Evolutionary conservation across 2,888 invertebrate genomes (phyloP).

Genomic region (Drosophila quinaria): DNA sequence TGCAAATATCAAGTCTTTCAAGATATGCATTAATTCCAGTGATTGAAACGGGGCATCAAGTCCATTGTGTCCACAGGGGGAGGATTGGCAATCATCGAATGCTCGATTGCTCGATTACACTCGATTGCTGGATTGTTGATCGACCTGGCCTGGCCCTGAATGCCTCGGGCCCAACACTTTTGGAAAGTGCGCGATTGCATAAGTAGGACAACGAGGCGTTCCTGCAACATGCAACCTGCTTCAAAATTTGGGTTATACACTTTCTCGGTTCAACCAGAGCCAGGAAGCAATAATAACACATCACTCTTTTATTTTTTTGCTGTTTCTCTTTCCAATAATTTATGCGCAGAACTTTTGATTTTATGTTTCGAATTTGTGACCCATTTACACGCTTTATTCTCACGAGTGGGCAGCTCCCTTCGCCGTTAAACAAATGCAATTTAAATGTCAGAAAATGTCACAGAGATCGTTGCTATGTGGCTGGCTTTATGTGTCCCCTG

Average conservation of each 20-base stretch:
- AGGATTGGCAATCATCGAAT: slow-evolving; percentile 48
- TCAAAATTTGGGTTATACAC: slow-evolving; percentile 54
- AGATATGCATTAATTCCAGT: slow-evolving; percentile 58
- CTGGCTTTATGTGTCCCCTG: slow-evolving; percentile 27
- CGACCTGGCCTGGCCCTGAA: slow-evolving; percentile 43
- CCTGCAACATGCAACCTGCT: slow-evolving; percentile 24
- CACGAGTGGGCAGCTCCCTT: slow-evolving; percentile 27
- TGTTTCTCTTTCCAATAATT: slow-evolving; percentile 25
- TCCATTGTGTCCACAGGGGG: slow-evolving; percentile 11
- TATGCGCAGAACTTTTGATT: slow-evolving; percentile 60
- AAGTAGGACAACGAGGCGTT: slow-evolving; percentile 63
- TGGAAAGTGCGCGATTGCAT: slow-evolving; percentile 59
- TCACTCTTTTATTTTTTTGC: slow-evolving; percentile 1
- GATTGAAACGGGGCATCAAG: slow-evolving; percentile 21
- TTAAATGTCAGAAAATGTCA: slow-evolving; percentile 67
- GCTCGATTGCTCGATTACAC: slow-evolving; percentile 12
- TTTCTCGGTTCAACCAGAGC: slow-evolving; percentile 37
- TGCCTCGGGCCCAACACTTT: slow-evolving; percentile 54
- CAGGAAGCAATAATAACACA: slow-evolving; percentile 4
- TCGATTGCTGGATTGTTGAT: slow-evolving; percentile 14
- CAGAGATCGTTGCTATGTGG: slow-evolving; percentile 46
- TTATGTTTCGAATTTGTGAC: slow-evolving; percentile 33
- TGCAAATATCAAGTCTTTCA: slow-evolving; percentile 55
- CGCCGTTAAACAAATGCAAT: slow-evolving; percentile 24
- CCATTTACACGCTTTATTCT: slow-evolving; percentile 45